Base-by-base conservation (phyloP, 1,140 invertebrate genomes). In the Solenopsis invicta region DNA sequence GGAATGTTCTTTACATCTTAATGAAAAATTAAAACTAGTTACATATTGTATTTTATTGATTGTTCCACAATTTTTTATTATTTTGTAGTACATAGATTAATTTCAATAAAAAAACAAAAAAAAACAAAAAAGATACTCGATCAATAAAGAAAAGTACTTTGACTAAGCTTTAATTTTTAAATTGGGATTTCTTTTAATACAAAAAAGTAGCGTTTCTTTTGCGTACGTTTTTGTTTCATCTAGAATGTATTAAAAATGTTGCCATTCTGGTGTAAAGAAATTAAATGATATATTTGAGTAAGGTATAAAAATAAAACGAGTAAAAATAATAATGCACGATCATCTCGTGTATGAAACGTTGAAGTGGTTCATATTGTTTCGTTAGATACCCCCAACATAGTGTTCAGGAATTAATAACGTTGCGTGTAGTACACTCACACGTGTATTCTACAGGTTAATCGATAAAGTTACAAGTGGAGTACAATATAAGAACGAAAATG, bases 381-480 rank as follows among this genome's bases (percentile, higher is more conserved):
- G 37, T 62, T 13, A 29, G 37, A 48, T 64, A 78, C 29, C 24
- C 24, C 24, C 12, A 62, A 78, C 21, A 48, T 66, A 12, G 41
- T 78, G 45, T 66, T 24, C 61, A 21, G 18, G 4, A 34, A 78
- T 66, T 66, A 78, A 78, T 64, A 77, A 64, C 75, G 18, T 45
- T 78, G 41, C 45, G 45, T 66, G 61, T 50, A 52, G 12, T 69
- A 66, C 45, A 34, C 41, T 34, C 24, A 16, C 34, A 34, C 13
- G 37, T 45, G 8, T 24, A 41, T 9, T 61, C 74, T 29, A 78
- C 61, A 78, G 45, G 76, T 52, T 62, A 78, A 78, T 78, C 76
- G 76, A 78, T 78, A 78, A 78, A 78, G 29, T 78, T 78, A 78
- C 76, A 78, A 66, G 41, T 50, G 16, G 61, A 78, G 41, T 66